phyloP scores from a whole-genome alignment of 2,888 invertebrate species.

The Caenorhabditis doughertyi region DNA sequence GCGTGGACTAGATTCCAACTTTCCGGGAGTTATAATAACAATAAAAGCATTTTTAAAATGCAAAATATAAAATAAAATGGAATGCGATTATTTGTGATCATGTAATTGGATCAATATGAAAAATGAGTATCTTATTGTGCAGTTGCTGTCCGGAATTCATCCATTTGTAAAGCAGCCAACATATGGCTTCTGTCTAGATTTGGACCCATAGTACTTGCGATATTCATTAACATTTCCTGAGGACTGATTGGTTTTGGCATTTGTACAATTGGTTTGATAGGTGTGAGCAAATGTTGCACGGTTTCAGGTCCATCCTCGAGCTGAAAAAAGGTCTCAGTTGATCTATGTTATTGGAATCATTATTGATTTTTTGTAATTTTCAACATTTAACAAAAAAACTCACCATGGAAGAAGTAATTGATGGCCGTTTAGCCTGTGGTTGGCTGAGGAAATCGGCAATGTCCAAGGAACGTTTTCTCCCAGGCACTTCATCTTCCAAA shows the following conservation, averaged over 20 bases:
- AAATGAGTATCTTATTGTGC: slow-evolving; percentile 33
- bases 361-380: not conserved
- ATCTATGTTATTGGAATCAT: no score
- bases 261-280: slow-evolving; percentile 45
- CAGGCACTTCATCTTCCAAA: slow-evolving; percentile 44
- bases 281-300: slow-evolving; percentile 12
- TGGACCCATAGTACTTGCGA: slow-evolving; percentile 47
- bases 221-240: slow-evolving; percentile 50
- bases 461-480: slow-evolving; percentile 48
- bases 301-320: slow-evolving; percentile 38
- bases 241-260: slow-evolving; percentile 40
- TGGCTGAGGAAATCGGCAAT: slow-evolving; percentile 39
- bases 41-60: not conserved
- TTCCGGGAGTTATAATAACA: not conserved
- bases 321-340: no score
- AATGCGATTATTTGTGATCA: slow-evolving; percentile 53
- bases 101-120: not conserved
- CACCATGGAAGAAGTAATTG: slow-evolving; percentile 42
- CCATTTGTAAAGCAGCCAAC: slow-evolving; percentile 44
- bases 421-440: slow-evolving; percentile 31
- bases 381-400: not conserved
- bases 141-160: slow-evolving; percentile 45
- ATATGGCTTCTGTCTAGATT: slow-evolving; percentile 43
- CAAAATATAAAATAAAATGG: not conserved
- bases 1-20: slow-evolving; percentile 32